Evolutionary conservation across 2,888 invertebrate genomes (phyloP).

Genomic region (Hemicrepidius hirtus): DNA sequence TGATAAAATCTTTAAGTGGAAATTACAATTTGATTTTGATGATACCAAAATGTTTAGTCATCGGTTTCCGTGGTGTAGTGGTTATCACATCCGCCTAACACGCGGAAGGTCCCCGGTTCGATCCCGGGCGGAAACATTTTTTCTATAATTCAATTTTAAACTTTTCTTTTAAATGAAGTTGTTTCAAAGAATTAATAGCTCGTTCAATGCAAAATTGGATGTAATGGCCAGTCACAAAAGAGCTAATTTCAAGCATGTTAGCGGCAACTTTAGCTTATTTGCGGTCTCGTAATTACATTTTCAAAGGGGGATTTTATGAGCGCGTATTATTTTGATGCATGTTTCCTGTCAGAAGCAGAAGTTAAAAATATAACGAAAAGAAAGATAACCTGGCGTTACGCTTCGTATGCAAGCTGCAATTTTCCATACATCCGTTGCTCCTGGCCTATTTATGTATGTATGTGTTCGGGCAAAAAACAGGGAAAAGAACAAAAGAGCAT

Average conservation of each 20-base stretch:
- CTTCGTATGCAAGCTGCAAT: conserved; percentile 39
- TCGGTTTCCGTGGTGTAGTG: conserved; percentile 91
- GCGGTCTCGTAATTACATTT: conserved; percentile 30
- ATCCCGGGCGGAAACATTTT: conserved; percentile 72
- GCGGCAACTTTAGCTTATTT: conserved; percentile 26
- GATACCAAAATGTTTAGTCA: neutral
- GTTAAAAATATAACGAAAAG: conserved; percentile 42
- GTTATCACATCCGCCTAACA: conserved; percentile 95
- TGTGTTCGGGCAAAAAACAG: neutral
- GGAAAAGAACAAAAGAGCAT: neutral
- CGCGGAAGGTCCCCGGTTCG: conserved; percentile 94
- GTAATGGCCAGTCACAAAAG: neutral
- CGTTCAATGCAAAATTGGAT: neutral
- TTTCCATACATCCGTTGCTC: conserved; percentile 46
- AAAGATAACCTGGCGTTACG: conserved; percentile 40
- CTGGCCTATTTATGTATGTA: conserved; percentile 24
- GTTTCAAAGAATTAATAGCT: no score
- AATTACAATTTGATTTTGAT: neutral
- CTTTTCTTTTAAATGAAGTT: no score
- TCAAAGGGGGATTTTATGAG: conserved; percentile 38
- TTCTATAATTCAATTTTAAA: conserved; percentile 6
- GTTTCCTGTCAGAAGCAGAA: conserved; percentile 37
- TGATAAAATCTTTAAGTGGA: neutral
- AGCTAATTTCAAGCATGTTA: conserved; percentile 37
- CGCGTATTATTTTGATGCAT: conserved; percentile 37